A percentile compares a stretch with the other conserved stretches of the same genome.
These are phyloP conservation scores for Drosophila ananassae DNA, from an alignment of 1,140 invertebrate species.

Conservation along the genomic window DNA sequence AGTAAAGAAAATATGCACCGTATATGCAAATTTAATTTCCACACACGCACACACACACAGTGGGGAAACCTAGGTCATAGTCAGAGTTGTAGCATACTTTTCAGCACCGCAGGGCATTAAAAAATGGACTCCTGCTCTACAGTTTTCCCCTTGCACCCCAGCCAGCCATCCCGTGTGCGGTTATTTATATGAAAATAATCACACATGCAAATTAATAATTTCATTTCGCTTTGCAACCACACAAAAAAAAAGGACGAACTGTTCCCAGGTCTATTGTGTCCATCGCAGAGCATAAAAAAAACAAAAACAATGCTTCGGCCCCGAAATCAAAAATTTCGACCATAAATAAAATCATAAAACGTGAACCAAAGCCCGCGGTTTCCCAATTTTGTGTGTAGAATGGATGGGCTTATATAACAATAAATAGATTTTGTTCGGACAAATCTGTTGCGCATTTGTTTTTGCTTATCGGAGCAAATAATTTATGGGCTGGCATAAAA, in stretches of 20 bases:
- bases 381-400: conserved; percentile 4
- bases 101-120: conserved; percentile 62
- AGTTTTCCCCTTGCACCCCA: not conserved
- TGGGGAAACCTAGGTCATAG: conserved; percentile 28
- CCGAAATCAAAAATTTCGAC: conserved; percentile 68
- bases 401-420: conserved; percentile 50
- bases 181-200: conserved; percentile 79
- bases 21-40: conserved; percentile 78
- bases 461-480: conserved; percentile 67
- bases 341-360: conserved; percentile 69
- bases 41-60: conserved; percentile 15
- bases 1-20: conserved; percentile 67
- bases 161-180: not conserved
- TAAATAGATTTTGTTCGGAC: conserved; percentile 59
- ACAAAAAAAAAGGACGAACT: conserved; percentile 8
- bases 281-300: conserved; percentile 9
- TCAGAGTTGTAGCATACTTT: conserved; percentile 68
- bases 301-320: conserved; percentile 24
- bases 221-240: conserved; percentile 51
- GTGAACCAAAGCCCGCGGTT: conserved; percentile 31
- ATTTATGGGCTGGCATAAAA: conserved; percentile 71
- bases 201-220: conserved; percentile 82
- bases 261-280: conserved; percentile 22
- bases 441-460: conserved; percentile 76
- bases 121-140: conserved; percentile 47